Conservation (phyloP, 2,797 vertebrate species). For the Gymnoscopelus braueri region DNA sequence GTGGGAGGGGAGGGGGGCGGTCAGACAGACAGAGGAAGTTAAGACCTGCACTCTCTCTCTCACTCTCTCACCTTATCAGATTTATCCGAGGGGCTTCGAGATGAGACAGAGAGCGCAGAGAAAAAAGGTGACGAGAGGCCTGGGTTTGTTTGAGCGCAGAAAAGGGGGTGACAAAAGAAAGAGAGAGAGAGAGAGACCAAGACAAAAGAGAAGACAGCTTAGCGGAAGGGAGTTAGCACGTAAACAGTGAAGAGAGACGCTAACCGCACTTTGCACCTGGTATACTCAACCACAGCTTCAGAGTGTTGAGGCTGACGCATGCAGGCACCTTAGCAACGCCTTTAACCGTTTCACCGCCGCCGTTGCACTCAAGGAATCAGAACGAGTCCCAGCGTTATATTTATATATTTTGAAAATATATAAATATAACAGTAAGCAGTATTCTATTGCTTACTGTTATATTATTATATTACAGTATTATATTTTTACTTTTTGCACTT, state of each 20-base stretch:
- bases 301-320: slow-evolving; percentile 68
- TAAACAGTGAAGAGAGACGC: slow-evolving; percentile 84
- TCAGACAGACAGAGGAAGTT: slow-evolving; percentile 63
- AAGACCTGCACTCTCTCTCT: slow-evolving; percentile 61
- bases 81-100: slow-evolving; percentile 51
- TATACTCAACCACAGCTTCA: slow-evolving; percentile 74
- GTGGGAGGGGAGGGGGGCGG: slow-evolving; percentile 34
- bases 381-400: neutral
- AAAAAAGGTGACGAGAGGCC: neutral
- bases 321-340: slow-evolving; percentile 65
- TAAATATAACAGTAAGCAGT: no score
- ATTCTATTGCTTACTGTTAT: no score
- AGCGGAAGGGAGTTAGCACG: slow-evolving; percentile 84
- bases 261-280: slow-evolving; percentile 89
- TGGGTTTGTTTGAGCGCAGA: neutral
- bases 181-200: slow-evolving; percentile 23
- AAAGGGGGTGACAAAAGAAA: slow-evolving; percentile 11
- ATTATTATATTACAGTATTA: no score
- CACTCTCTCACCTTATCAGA: slow-evolving; percentile 61
- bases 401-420: no score
- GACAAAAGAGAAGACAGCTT: slow-evolving; percentile 55
- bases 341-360: slow-evolving; percentile 77
- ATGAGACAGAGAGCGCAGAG: slow-evolving; percentile 35
- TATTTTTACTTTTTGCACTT: no score
- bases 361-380: slow-evolving; percentile 45